Percentiles rank a stretch among this genome's conserved stretches.
Evolutionary conservation across 1,140 invertebrate species (phyloP).

Genomic region (Micrasema longulum): DNA sequence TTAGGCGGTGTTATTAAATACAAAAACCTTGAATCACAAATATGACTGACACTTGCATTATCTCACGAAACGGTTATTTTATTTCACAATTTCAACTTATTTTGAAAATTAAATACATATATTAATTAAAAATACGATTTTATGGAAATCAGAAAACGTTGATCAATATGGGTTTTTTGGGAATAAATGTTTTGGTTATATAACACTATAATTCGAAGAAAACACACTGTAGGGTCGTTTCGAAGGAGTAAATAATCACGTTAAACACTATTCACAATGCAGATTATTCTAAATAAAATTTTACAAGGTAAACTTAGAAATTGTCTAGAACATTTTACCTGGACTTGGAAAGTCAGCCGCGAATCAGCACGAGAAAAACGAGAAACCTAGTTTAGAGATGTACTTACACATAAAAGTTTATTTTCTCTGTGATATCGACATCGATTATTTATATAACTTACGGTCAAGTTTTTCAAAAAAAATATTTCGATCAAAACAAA

Average conservation of each 20-base stretch:
- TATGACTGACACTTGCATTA: not conserved
- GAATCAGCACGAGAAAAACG: not conserved
- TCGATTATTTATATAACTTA: no score
- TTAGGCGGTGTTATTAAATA: constrained; percentile 14
- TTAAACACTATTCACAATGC: constrained; percentile 13
- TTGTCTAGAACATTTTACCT: constrained; percentile 38
- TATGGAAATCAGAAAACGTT: not conserved
- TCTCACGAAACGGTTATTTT: not conserved
- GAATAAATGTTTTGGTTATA: constrained; percentile 34
- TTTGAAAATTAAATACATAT: constrained; percentile 5
- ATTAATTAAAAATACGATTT: not conserved
- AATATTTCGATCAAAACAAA: no score
- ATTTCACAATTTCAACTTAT: constrained; percentile 17
- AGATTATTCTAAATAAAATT: not conserved
- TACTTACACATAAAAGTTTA: no score
- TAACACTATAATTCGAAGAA: constrained; percentile 33
- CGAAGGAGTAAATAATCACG: not conserved
- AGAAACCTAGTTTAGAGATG: not conserved
- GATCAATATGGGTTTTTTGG: constrained; percentile 43
- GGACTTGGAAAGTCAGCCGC: constrained; percentile 44
- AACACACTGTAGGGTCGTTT: not conserved
- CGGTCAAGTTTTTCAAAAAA: no score
- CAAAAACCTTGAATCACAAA: constrained; percentile 13
- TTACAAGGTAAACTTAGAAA: constrained; percentile 8
- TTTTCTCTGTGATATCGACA: no score